Base-by-base conservation (phyloP, 2,888 invertebrate genomes). In the Polyommatus icarus region DNA sequence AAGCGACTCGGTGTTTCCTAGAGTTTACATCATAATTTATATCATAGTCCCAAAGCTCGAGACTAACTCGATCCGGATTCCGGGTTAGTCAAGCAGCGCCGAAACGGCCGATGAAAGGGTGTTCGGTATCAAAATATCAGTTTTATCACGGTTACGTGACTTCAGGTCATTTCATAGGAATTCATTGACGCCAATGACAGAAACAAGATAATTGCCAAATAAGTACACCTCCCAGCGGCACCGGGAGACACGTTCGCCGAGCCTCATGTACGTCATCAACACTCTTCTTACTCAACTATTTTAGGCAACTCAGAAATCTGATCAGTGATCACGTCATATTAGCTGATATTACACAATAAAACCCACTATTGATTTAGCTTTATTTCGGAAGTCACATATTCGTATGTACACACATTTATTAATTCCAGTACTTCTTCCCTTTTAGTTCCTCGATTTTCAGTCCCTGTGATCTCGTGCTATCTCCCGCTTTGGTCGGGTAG, bases 71-170 rank as follows among this genome's bases (percentile, higher is more conserved):
- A 61, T 20, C 4, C 10, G 24, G 2, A n/a, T n/a, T n/a, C n/a
- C n/a, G n/a, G n/a, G 10, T 3, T 24, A 20, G 20, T 10, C 7
- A 24, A 12, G 24, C 61, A 24, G 10, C 20, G 61, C 61, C 10
- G 3, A 8, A 61, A 61, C 61, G 24, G 24, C 24, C 3, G 24
- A n/a, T 20, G 61, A 20, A 10, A 20, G 59, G 59, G 59, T 20
- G 12, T 61, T 61, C 10, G 61, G 61, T 61, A 61, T 61, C 24
- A 61, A 61, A 61, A 61, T 20, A 61, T 61, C 61, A 61, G 24
- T 61, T 20, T 61, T 61, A 61, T 61, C 61, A 61, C 20, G 24
- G 20, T 24, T 61, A 61, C 61, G 61, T 61, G 61, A 61, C 61
- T 24, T 1, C 24, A 10, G 24, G 4, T 61, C 24, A 61, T 24